Conservation (phyloP, 2,113 vertebrate genomes). For the Ameiurus melas region DNA sequence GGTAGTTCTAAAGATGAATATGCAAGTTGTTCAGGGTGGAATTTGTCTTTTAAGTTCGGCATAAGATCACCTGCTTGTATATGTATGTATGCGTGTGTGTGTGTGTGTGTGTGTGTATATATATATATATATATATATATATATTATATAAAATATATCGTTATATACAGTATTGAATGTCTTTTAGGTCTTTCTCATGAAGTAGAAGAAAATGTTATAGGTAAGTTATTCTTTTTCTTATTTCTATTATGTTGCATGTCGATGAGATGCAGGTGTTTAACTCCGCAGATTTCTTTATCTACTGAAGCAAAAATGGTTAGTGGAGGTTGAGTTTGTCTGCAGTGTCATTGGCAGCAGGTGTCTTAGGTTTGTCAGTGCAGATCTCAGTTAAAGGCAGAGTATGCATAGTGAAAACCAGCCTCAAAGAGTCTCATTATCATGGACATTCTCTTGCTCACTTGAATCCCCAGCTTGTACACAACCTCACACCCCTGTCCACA, state of each 20-base stretch:
- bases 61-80: background rate
- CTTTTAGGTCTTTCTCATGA: constrained; percentile 77
- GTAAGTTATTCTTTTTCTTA: constrained; percentile 69
- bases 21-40: background rate
- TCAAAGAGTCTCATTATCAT: background rate
- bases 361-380: background rate
- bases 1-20: background rate
- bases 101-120: too few relatives aligned
- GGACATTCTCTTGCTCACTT: background rate
- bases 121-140: too few relatives aligned
- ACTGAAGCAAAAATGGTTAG: background rate
- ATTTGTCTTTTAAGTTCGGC: background rate
- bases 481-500: background rate
- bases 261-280: background rate
- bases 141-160: too few relatives aligned
- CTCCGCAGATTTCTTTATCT: background rate
- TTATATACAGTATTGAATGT: background rate
- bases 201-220: constrained; percentile 76
- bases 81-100: too few relatives aligned
- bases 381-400: background rate
- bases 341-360: background rate
- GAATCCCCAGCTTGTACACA: background rate
- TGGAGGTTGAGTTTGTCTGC: background rate
- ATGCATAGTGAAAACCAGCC: background rate
- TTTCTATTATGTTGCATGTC: background rate